Evolutionary conservation across 2,888 invertebrate species (phyloP), one percentile per base, ranked within the genome.

Genomic region (Eubasilissa splendida): DNA sequence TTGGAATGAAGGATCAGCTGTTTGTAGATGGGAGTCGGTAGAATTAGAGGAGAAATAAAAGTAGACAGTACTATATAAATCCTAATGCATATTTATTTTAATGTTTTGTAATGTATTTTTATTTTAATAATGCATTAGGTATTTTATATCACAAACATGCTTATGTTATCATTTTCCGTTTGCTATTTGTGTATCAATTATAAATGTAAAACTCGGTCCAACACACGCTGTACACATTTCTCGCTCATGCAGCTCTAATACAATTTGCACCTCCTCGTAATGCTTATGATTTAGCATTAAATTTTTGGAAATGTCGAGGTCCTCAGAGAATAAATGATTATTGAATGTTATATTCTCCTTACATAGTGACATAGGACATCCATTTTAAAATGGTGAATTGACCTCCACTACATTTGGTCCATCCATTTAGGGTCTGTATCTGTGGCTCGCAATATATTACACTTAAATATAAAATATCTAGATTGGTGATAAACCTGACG

Each of bases 131-230:
- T 79, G 82, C 83, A 83, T 83, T 83, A 83, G 83, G 82, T 83
- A 82, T 79, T 77, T 80, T 66, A 82, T 83, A 83, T 83, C 83
- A 83, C 83, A 83, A 83, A 83, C 80, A 82, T 83, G 83, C 83
- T 82, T 80, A 76, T 80, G 73, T 53, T 78, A 78, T 80, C 77
- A 56, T 71, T 68, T 73, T 22, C 22, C 81, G 52, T 65, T 79
- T 80, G 79, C 80, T 82, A 80, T 83, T 79, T 83, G 82, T 80
- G 80, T 80, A 82, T 79, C 79, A 76, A 78, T 53, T 78, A 74
- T 74, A 74, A 74, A 33, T 74, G 58, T 58, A 68, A 68, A 68
- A 53, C 10, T 68, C 33, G 52, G 68, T 50, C 68, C 68, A 68
- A 68, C 71, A 56, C 54, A 71, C 42, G 71, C 71, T 56, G 56